Evolutionary conservation across 2,797 vertebrate species (phyloP).

Genomic region (Acridotheres tristis): DNA sequence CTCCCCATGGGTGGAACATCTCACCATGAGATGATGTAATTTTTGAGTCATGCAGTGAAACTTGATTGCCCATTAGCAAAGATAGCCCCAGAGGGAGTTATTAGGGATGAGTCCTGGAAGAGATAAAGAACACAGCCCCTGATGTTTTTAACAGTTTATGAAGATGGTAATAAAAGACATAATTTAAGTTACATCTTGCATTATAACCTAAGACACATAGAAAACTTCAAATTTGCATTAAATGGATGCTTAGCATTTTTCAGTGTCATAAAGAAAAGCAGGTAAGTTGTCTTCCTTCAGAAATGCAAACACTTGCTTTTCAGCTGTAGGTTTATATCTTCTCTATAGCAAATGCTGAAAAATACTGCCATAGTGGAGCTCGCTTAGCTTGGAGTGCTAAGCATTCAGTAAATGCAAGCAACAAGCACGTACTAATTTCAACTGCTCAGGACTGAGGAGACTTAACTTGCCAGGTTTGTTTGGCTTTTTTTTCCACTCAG

Average conservation of each 20-base stretch:
- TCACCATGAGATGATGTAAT: not conserved
- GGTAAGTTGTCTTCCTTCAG: not conserved
- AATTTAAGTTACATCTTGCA: not conserved
- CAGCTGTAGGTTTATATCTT: not conserved
- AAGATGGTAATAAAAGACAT: not conserved
- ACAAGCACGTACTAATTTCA: not conserved
- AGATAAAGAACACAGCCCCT: too few species aligned
- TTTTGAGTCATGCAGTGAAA: not conserved
- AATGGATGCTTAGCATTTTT: not conserved
- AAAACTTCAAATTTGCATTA: not conserved
- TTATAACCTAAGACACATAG: not conserved
- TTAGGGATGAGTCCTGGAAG: too few species aligned
- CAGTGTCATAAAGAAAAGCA: not conserved
- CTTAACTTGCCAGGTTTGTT: not conserved
- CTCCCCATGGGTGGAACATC: not conserved
- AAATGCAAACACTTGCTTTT: not conserved
- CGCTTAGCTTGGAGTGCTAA: not conserved
- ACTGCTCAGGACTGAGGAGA: not conserved
- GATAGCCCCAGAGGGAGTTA: too few species aligned
- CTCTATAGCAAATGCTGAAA: not conserved
- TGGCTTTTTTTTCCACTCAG: not conserved
- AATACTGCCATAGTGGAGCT: not conserved
- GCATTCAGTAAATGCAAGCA: not conserved
- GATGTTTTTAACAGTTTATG: too few species aligned
- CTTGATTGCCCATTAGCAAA: not conserved